phyloP scores from a whole-genome alignment of 2,797 vertebrate species.

The Alectoris magna region DNA sequence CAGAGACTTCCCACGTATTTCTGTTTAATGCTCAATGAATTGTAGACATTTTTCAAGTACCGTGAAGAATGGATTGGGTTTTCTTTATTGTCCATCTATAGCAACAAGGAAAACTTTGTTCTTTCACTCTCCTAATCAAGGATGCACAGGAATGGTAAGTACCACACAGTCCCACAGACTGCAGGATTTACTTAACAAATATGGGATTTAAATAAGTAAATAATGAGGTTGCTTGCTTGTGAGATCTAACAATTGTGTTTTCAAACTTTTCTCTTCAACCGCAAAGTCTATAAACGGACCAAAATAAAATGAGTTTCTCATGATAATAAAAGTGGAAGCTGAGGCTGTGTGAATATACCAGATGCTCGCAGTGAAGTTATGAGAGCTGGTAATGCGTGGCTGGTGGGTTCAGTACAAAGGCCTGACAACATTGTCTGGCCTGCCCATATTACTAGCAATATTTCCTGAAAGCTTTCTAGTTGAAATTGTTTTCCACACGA shows the following conservation, averaged over 20 bases:
- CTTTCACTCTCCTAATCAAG: neutral
- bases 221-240: neutral
- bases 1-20: neutral
- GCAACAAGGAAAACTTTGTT: neutral
- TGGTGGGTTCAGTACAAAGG: neutral
- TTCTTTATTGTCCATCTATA: neutral
- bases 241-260: neutral
- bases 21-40: neutral
- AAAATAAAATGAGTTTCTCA: neutral
- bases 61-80: neutral
- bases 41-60: neutral
- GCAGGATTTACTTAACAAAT: neutral
- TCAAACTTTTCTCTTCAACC: neutral
- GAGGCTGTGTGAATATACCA: neutral
- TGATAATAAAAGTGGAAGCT: neutral
- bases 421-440: neutral
- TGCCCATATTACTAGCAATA: neutral
- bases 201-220: neutral
- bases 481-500: conserved; percentile 35
- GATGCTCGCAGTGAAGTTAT: neutral
- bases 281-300: neutral
- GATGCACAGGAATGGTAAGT: neutral
- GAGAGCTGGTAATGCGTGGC: neutral
- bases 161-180: neutral
- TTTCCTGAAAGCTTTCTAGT: conserved; percentile 34